A percentile compares a stretch with the other conserved stretches of the same genome.
These are phyloP conservation scores for Oreocharis arfaki DNA, from an alignment of 2,113 vertebrate genomes.

Conservation along the genomic window DNA sequence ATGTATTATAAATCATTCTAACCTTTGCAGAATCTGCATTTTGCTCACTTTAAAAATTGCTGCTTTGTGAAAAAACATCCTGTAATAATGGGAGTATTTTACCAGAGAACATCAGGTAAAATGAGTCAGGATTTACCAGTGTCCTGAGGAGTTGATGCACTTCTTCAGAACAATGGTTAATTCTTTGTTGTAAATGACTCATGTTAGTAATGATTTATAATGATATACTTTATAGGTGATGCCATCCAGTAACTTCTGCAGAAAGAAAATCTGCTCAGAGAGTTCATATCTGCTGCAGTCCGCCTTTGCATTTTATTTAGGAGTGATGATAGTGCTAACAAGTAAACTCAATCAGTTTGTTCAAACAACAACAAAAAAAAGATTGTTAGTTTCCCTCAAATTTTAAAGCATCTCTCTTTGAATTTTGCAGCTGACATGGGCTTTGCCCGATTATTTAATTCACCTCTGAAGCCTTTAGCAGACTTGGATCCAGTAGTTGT, in stretches of 20 bases:
- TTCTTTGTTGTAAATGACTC: constrained; percentile 23
- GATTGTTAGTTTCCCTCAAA: background rate
- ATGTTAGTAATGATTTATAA: constrained; percentile 67
- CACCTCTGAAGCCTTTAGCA: constrained; percentile 99
- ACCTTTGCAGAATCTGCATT: constrained; percentile 33
- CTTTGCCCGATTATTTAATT: constrained; percentile 99
- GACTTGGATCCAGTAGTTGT: constrained; percentile 99
- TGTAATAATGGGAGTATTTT: constrained; percentile 2
- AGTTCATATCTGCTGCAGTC: background rate
- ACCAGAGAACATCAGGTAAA: background rate
- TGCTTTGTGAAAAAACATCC: background rate
- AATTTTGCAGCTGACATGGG: constrained; percentile 95
- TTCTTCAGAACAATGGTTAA: constrained; percentile 60
- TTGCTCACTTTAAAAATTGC: background rate
- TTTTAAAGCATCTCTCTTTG: constrained; percentile 39
- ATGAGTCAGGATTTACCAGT: constrained; percentile 43
- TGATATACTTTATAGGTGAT: constrained; percentile 37
- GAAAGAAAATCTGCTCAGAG: background rate
- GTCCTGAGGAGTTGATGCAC: constrained; percentile 42
- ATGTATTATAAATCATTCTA: constrained; percentile 70
- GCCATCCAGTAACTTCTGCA: constrained; percentile 23
- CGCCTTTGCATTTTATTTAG: constrained; percentile 17
- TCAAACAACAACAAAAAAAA: background rate
- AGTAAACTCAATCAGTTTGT: background rate
- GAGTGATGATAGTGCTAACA: constrained; percentile 19